Percentiles rank a stretch among this genome's conserved stretches.
phyloP scores from a whole-genome alignment of 92 coral and sea anemone genomes.

The Paramuricea clavata region DNA sequence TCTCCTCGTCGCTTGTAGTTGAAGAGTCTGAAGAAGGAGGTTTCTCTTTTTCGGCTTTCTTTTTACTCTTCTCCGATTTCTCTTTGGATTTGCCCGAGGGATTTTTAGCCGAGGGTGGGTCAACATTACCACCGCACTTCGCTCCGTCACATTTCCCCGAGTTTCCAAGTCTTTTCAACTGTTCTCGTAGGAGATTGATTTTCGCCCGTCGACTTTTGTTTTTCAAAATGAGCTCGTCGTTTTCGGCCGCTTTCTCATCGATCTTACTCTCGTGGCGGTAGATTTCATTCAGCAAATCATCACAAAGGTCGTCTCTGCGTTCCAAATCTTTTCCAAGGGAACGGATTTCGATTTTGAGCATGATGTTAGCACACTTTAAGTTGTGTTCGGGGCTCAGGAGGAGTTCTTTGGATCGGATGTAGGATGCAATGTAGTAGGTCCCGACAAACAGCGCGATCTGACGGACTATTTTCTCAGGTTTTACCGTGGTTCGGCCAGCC shows the following conservation, averaged over 20 bases:
- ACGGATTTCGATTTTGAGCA: conserved; percentile 34
- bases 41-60: conserved; percentile 35
- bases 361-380: conserved; percentile 26
- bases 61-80: not conserved
- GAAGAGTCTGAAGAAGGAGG: not conserved
- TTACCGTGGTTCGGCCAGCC: conserved; percentile 22
- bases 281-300: conserved; percentile 27
- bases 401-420: not conserved
- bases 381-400: conserved; percentile 16
- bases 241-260: conserved; percentile 4
- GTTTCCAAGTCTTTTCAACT: conserved; percentile 7
- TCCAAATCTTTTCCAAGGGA: conserved; percentile 39
- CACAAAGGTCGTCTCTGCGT: conserved; percentile 36
- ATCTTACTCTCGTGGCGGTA: conserved; percentile 41
- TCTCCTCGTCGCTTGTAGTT: conserved; percentile 27
- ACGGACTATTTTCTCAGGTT: conserved; percentile 35
- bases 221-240: conserved; percentile 31
- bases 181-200: conserved; percentile 21
- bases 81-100: not conserved
- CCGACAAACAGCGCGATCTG: conserved; percentile 45
- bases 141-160: not conserved
- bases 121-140: not conserved
- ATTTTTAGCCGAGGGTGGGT: not conserved
- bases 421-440: conserved; percentile 27
- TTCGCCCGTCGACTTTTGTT: conserved; percentile 38